Evolutionary conservation across 2,888 invertebrate species (phyloP).

Genomic region (Eugnorisma glareosa): DNA sequence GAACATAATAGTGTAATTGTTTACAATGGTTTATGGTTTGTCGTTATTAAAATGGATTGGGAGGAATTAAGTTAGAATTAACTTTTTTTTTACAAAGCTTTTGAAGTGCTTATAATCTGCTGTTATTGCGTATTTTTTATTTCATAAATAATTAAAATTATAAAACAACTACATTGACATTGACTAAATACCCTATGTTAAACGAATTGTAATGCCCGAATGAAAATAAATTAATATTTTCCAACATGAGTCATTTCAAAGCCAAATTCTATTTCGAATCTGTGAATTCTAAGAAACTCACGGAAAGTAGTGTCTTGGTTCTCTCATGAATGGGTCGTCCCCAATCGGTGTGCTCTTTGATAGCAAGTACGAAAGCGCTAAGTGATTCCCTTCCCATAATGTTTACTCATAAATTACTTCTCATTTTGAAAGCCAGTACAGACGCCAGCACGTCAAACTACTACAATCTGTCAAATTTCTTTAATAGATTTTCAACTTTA

Average conservation of each 20-base stretch:
- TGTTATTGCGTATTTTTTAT: neutral
- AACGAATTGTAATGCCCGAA: constrained; percentile 40
- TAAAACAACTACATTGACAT: constrained; percentile 11
- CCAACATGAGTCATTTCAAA: constrained; percentile 42
- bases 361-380: constrained; percentile 74
- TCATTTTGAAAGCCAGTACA: constrained; percentile 76
- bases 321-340: constrained; percentile 66
- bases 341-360: constrained; percentile 71
- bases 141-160: neutral
- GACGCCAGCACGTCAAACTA: too few species aligned
- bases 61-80: neutral
- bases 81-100: neutral
- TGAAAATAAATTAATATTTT: constrained; percentile 39
- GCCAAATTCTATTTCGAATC: constrained; percentile 28
- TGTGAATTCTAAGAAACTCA: constrained; percentile 48
- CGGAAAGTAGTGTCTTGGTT: constrained; percentile 57
- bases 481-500: too few species aligned
- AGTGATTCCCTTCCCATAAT: constrained; percentile 77
- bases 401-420: constrained; percentile 81
- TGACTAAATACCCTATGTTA: constrained; percentile 18
- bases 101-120: neutral
- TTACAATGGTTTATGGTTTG: neutral
- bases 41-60: neutral
- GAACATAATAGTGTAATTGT: neutral
- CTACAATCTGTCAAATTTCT: too few species aligned